Percentiles rank a stretch among this genome's conserved stretches.
Evolutionary conservation across 2,113 vertebrate species (phyloP).

Genomic region (Python bivittatus): DNA sequence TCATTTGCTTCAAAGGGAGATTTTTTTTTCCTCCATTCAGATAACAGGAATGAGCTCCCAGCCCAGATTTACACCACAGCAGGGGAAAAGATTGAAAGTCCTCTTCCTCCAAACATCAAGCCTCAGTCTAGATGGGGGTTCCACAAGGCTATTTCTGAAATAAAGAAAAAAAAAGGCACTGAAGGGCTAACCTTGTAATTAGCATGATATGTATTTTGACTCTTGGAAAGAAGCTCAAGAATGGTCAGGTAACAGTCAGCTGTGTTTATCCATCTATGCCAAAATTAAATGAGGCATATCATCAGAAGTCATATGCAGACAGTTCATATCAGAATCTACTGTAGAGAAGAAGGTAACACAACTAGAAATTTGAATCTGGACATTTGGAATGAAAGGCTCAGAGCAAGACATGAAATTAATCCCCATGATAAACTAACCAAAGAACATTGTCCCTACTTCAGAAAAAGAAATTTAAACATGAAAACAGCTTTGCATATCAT

Average conservation of each 20-base stretch:
- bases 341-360: not conserved
- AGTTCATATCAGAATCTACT: not conserved
- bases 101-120: not conserved
- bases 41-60: not conserved
- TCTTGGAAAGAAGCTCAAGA: not conserved
- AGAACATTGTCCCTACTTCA: not conserved
- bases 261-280: slow-evolving; percentile 7
- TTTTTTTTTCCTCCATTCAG: no score
- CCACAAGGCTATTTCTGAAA: not conserved
- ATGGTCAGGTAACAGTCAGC: slow-evolving; percentile 7
- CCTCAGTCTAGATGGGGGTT: not conserved
- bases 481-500: not conserved
- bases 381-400: not conserved
- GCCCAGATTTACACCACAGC: not conserved
- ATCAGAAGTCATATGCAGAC: not conserved
- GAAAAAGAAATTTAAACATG: not conserved
- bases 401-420: not conserved
- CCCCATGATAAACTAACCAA: not conserved
- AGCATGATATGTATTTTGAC: not conserved
- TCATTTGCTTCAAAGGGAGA: not conserved
- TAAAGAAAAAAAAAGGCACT: not conserved
- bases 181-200: not conserved
- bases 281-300: slow-evolving; percentile 15
- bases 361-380: not conserved
- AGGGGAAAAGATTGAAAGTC: not conserved